phyloP scores from a whole-genome alignment of 2,888 invertebrate species.

The Cactoblastis cactorum region DNA sequence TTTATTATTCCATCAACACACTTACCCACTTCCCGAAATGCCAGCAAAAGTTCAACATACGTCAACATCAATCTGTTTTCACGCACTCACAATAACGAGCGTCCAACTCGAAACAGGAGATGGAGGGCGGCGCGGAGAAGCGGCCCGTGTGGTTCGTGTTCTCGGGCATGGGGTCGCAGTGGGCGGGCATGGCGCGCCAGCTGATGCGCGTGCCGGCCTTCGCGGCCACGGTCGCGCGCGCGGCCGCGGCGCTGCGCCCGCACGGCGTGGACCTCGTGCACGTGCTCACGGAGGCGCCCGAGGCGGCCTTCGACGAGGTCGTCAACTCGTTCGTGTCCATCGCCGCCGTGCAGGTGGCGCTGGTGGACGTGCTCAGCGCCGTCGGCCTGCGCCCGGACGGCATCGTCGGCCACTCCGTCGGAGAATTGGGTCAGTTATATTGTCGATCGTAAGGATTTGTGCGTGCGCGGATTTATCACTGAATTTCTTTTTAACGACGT shows the following conservation, averaged over 20 bases:
- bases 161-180: slow-evolving; percentile 99
- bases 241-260: slow-evolving; percentile 87
- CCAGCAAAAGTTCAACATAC: too few species aligned
- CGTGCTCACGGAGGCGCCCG: slow-evolving; percentile 86
- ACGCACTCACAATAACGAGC: too few species aligned
- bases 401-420: slow-evolving; percentile 97
- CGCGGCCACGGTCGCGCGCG: slow-evolving; percentile 86
- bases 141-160: slow-evolving; percentile 97
- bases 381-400: slow-evolving; percentile 93
- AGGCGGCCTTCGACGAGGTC: slow-evolving; percentile 90
- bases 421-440: slow-evolving; percentile 87
- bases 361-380: slow-evolving; percentile 90
- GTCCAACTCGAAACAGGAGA: slow-evolving; percentile 33
- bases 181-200: slow-evolving; percentile 96
- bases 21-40: too few species aligned
- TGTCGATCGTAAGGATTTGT: too few species aligned
- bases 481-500: too few species aligned
- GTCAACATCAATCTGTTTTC: too few species aligned
- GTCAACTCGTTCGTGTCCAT: slow-evolving; percentile 95
- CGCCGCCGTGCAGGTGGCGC: slow-evolving; percentile 96
- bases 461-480: too few species aligned
- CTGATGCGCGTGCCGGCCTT: slow-evolving; percentile 91
- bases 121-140: slow-evolving; percentile 65
- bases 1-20: too few species aligned
- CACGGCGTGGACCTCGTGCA: slow-evolving; percentile 91